Evolutionary conservation across 1,140 invertebrate species (phyloP).

Genomic region (Diabrotica virgifera): DNA sequence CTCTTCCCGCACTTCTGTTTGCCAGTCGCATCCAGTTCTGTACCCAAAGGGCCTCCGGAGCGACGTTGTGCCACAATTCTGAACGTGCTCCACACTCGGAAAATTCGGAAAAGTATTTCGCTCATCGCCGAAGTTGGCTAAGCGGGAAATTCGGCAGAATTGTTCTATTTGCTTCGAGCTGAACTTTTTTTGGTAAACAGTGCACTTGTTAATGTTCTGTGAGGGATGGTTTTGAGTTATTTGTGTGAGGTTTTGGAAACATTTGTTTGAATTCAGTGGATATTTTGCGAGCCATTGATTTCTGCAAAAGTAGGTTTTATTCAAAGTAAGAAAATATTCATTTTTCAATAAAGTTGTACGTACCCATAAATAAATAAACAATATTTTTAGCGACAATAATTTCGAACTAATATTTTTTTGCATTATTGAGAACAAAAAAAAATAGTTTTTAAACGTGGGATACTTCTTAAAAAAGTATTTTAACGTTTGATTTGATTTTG

Average conservation of each 20-base stretch:
- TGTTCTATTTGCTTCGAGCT: neutral
- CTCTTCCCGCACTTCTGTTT: neutral
- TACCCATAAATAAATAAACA: no score
- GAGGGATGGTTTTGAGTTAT: neutral
- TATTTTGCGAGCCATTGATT: no score
- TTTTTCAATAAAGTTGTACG: no score
- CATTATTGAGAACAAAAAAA: no score
- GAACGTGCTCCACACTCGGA: neutral
- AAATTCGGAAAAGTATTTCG: neutral
- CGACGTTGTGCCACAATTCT: neutral
- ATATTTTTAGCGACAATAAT: no score
- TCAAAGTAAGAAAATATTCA: no score
- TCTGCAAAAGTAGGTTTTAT: no score
- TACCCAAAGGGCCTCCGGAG: neutral
- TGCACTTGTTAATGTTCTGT: neutral
- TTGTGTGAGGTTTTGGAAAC: neutral
- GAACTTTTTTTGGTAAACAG: neutral
- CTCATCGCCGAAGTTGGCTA: neutral
- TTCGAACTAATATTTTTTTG: no score
- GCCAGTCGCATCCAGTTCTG: slow-evolving; percentile 1
- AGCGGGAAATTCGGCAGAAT: neutral
- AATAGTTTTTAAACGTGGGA: no score
- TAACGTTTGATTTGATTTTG: no score
- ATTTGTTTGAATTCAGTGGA: no score
- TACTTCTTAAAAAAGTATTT: no score